Evolutionary conservation across 2,888 invertebrate species (phyloP), one percentile per base, ranked within the genome.

Genomic region (Aleiodes alternator): DNA sequence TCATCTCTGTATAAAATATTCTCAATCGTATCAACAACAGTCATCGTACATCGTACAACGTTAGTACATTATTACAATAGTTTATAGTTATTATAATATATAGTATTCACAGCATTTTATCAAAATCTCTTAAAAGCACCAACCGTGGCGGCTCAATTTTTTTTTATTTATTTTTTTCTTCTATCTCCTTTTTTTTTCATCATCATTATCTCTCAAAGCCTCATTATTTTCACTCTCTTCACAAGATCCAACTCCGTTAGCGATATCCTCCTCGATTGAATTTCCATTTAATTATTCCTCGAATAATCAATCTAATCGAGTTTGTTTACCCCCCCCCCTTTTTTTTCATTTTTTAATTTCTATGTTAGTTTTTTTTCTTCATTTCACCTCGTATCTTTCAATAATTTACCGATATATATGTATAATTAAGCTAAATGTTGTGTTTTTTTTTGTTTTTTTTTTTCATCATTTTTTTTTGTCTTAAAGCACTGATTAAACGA

Each of bases 401-500:
- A 84, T 86, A 84, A 82, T 84, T 86, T 86, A 86, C 82, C 83
- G 82, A 84, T 86, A 84, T 85, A 84, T 82, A 82, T 83, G 80
- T 84, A 81, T 80, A 80, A 84, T 86, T 79, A 87, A 88, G 87
- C 87, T 87, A 87, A 87, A 87, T 85, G 83, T 87, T 87, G 84
- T 84, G 48, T 76, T 59, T 55, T 56, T 6, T 61, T 53, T 66
- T 87, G 84, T 84, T 56, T 76, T 57, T 61, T 64, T 11, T 71
- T 64, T 69, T 53, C 66, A 64, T 53, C 84, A 86, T 68, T 76
- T 75, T 73, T 73, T 78, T 70, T 77, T 80, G 79, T 86, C 87
- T 88, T 89, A 89, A 89, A 89, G 89, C 89, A 89, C 89, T 89
- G 89, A 88, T 89, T 89, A 88, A 88, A 85, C 87, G 88, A 88